phyloP scores from a whole-genome alignment of 2,113 vertebrate species.

The Chroicocephalus ridibundus region DNA sequence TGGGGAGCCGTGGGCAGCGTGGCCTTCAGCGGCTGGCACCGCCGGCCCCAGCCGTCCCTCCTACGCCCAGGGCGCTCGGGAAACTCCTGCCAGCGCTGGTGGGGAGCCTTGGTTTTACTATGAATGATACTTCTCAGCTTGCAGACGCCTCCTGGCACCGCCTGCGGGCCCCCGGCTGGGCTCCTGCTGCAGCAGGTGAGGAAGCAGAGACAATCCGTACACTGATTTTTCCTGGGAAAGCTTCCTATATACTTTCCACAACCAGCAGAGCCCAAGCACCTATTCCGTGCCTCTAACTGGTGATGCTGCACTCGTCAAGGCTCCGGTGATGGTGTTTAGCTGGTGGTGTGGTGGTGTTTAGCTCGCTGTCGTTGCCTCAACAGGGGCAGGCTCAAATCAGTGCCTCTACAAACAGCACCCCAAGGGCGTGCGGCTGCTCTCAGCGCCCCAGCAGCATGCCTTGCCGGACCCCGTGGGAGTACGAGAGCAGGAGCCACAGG shows the following conservation, averaged over 20 bases:
- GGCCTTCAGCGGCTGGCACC: neutral
- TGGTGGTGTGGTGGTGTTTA: neutral
- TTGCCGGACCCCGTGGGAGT: neutral
- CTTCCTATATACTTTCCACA: neutral
- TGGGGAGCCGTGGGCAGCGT: neutral
- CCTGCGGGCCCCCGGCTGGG: accelerated
- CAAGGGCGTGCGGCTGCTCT: neutral
- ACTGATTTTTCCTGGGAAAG: neutral
- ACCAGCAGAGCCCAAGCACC: neutral
- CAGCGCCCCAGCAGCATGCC: neutral
- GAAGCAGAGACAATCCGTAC: neutral
- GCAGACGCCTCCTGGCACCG: neutral
- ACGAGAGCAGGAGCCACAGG: accelerated
- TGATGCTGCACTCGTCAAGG: neutral
- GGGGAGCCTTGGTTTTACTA: neutral
- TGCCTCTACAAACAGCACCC: neutral
- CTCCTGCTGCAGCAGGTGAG: neutral
- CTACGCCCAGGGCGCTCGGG: neutral
- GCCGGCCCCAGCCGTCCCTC: neutral
- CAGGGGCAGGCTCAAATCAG: neutral
- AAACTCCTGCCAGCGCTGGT: neutral
- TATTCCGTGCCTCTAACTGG: neutral
- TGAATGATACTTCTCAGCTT: neutral
- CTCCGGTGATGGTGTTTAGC: neutral
- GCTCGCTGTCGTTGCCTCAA: neutral